phyloP scores from a whole-genome alignment of 2,113 vertebrate species.

The Heterotis niloticus region DNA sequence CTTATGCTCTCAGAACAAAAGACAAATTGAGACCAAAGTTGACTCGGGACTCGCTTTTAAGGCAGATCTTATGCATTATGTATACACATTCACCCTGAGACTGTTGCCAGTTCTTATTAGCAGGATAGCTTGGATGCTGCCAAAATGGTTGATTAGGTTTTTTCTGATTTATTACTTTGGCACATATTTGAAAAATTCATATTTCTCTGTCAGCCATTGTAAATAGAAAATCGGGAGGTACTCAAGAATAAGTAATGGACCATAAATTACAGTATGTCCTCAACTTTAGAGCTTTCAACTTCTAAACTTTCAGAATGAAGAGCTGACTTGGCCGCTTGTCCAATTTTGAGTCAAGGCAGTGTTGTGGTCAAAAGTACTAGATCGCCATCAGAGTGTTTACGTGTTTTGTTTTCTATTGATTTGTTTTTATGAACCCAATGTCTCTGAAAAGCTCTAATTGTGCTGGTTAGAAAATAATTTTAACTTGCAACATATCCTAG shows the following conservation, averaged over 20 bases:
- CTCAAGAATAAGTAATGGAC: neutral
- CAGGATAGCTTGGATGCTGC: neutral
- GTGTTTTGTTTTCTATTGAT: too few relatives aligned
- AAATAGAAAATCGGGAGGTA: neutral
- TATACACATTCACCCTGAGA: neutral
- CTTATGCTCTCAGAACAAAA: neutral
- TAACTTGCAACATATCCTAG: too few relatives aligned
- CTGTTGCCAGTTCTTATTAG: neutral
- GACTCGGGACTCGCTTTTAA: neutral
- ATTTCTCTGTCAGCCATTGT: neutral
- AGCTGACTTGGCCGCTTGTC: too few relatives aligned
- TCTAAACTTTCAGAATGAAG: too few relatives aligned
- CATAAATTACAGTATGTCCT: neutral
- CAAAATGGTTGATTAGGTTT: slow-evolving; percentile 18
- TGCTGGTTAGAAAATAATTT: too few relatives aligned
- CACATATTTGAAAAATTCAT: neutral
- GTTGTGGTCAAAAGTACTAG: too few relatives aligned
- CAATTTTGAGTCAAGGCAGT: too few relatives aligned
- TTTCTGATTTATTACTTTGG: slow-evolving; percentile 2
- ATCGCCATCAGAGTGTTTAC: too few relatives aligned
- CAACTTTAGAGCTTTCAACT: too few relatives aligned
- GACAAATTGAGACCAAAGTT: neutral
- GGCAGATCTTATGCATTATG: neutral
- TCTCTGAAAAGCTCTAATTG: too few relatives aligned
- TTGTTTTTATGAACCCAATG: too few relatives aligned